Percentiles rank a stretch among this genome's conserved stretches.
Evolutionary conservation across 2,888 invertebrate species (phyloP).

Genomic region (Chaetogeoica ovagalla): DNA sequence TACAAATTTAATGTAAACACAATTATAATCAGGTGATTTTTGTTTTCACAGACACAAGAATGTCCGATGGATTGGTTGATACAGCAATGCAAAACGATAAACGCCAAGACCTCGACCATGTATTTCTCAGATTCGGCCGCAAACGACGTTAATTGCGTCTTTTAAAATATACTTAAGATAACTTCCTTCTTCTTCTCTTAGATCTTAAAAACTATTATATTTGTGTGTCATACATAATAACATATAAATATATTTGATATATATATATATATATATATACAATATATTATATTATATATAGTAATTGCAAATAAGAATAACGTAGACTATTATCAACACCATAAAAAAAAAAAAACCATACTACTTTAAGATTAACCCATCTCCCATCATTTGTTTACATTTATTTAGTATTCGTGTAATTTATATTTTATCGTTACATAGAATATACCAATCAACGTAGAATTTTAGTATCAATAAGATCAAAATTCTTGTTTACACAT

Average conservation of each 20-base stretch:
- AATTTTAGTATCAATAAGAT: slow-evolving; percentile 32
- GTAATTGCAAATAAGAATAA: slow-evolving; percentile 21
- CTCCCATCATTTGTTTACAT: slow-evolving; percentile 33
- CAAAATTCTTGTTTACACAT: slow-evolving; percentile 19
- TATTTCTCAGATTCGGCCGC: slow-evolving; percentile 85
- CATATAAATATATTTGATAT: neutral
- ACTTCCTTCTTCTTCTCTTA: slow-evolving; percentile 53
- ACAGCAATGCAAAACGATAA: slow-evolving; percentile 65
- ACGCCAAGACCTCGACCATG: slow-evolving; percentile 86
- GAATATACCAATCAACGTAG: slow-evolving; percentile 20
- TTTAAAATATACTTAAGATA: slow-evolving; percentile 41
- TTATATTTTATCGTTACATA: slow-evolving; percentile 28
- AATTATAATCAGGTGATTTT: slow-evolving; percentile 15
- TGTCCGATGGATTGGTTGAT: slow-evolving; percentile 45
- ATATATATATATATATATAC: too few species aligned
- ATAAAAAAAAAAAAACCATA: slow-evolving; percentile 8
- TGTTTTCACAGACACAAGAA: slow-evolving; percentile 37
- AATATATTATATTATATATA: neutral
- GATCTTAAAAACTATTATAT: slow-evolving; percentile 38
- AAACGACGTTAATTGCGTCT: slow-evolving; percentile 63
- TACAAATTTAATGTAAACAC: neutral
- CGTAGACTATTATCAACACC: slow-evolving; percentile 25
- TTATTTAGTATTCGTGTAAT: slow-evolving; percentile 24
- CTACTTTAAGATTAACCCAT: slow-evolving; percentile 39
- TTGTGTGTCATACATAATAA: slow-evolving; percentile 42